Evolutionary conservation across 2,888 invertebrate species (phyloP).

Genomic region (Heliconius ismenius): DNA sequence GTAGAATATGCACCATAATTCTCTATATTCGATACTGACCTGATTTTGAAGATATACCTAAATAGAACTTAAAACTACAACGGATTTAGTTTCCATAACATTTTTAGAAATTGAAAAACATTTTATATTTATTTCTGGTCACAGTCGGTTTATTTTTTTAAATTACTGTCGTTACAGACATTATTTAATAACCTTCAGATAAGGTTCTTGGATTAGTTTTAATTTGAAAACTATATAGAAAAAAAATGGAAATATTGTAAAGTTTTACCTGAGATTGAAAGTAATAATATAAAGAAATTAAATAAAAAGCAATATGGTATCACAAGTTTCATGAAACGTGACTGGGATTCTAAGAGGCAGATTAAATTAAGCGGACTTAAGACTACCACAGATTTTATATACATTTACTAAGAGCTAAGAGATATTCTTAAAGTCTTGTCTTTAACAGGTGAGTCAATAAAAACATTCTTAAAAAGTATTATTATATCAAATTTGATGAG

Average conservation of each 20-base stretch:
- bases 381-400: slow-evolving; percentile 5
- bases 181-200: no score
- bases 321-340: slow-evolving; percentile 37
- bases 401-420: not conserved
- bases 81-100: not conserved
- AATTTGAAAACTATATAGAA: no score
- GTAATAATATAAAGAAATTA: slow-evolving; percentile 5
- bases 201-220: no score
- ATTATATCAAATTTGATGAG: not conserved
- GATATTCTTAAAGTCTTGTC: not conserved
- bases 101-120: not conserved
- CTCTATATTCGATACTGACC: not conserved
- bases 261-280: not conserved
- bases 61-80: not conserved
- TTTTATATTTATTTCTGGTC: not conserved
- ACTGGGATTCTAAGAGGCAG: slow-evolving; percentile 23
- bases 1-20: not conserved
- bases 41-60: not conserved
- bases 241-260: not conserved
- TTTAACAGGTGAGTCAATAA: not conserved
- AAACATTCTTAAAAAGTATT: not conserved
- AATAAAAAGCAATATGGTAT: slow-evolving; percentile 19
- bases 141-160: no score
- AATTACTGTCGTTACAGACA: no score
- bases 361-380: slow-evolving; percentile 24